Evolutionary conservation across 2,888 invertebrate genomes (phyloP).

Genomic region (Nowickia ferox): DNA sequence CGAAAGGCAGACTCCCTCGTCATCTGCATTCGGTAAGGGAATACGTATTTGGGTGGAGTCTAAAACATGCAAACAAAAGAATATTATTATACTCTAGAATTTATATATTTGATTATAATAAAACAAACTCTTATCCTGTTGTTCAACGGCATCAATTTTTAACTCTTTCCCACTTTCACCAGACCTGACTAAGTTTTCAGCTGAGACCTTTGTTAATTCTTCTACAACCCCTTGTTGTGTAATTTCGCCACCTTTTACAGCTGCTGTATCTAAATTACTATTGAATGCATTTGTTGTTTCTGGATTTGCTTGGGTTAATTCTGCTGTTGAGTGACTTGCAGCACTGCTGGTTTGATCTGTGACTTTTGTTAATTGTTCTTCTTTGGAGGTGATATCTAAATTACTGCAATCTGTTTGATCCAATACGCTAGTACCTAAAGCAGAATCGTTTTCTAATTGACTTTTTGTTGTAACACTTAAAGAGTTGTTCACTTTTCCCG

Average conservation of each 20-base stretch:
- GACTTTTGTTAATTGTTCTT: too few relatives aligned
- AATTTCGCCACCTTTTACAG: neutral
- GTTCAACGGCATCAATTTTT: constrained; percentile 21
- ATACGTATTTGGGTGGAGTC: constrained; percentile 69
- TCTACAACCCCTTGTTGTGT: neutral
- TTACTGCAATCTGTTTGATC: constrained; percentile 33
- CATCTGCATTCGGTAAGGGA: constrained; percentile 76
- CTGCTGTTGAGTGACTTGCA: too few relatives aligned
- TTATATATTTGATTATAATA: neutral
- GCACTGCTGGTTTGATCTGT: too few relatives aligned
- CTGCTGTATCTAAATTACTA: neutral
- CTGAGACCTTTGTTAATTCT: neutral
- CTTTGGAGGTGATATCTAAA: neutral
- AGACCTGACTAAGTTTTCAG: neutral
- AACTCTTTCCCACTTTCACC: neutral
- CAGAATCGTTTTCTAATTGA: constrained; percentile 63
- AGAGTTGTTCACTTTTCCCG: neutral
- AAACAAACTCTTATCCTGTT: constrained; percentile 31
- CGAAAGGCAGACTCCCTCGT: constrained; percentile 81
- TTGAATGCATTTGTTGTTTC: neutral
- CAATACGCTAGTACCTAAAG: constrained; percentile 64
- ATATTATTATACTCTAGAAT: neutral
- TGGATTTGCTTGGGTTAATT: neutral
- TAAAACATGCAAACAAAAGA: neutral
- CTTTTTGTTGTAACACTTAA: constrained; percentile 4